Base-by-base conservation (phyloP, 2,888 invertebrate genomes). In the Eudemis profundana region DNA sequence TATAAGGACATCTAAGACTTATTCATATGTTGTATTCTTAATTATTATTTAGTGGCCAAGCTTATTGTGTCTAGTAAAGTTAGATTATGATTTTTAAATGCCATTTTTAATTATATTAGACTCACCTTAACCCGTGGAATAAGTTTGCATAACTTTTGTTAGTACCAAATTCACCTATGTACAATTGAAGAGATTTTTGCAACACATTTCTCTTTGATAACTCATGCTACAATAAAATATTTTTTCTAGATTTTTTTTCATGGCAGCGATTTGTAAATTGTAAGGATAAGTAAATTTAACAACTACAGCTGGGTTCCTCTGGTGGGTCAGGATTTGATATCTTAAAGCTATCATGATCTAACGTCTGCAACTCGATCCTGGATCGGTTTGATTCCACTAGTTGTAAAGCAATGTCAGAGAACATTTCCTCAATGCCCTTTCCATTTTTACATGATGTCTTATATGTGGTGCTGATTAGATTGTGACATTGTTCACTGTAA, bases 361-460 rank as follows among this genome's bases (percentile, higher is more conserved):
- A 93, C 7, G 95, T 94, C 77, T 97, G 96, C 54, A 97, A 87
- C 75, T 97, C 97, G 85, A 97, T 94, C 75, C 95, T 93, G n/a
- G 97, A 96, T 73, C 97, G 93, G 79, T 96, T 97, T 21, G 96
- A 94, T 74, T 96, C 95, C 0, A 96, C 95, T 67, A 97, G 85
- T 73, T 96, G 96, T 65, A 93, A 93, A 8, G 97, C 97, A 81
- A 98, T 97, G 76, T 97, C 97, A 46, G 94, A 92, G 83, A 98
- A 98, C 98, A 98, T 98, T 83, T 97, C 96, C 70, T 97, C 96
- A 19, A 98, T 93, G 4, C 98, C 98, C 78, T 95, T 95, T 2
- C 97, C 96, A 54, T 95, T 95, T 86, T 96, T 97, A 84, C 98
- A 98, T 3, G 98, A 98, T 15, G 97, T 97, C 86, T 96, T 97